These are phyloP conservation scores for Tribolium castaneum DNA, from an alignment of 1,140 invertebrate genomes.

Conservation along the genomic window DNA sequence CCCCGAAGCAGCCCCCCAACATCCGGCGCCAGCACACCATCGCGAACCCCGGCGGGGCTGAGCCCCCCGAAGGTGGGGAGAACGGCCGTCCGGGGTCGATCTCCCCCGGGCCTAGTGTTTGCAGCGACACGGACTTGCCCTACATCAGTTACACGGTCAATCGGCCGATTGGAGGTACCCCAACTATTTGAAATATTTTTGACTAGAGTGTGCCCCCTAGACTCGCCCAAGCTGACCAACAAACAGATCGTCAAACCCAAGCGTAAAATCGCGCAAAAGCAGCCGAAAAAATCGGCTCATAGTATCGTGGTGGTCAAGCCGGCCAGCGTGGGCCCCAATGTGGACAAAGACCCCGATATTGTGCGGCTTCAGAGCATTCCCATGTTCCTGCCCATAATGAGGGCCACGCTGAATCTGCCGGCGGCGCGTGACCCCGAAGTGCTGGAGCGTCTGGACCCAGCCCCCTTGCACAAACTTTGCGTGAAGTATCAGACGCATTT, in stretches of 20 bases:
- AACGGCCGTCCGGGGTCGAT: constrained; percentile 73
- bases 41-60: constrained; percentile 64
- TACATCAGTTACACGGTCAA: constrained; percentile 96
- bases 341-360: constrained; percentile 85
- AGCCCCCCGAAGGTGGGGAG: constrained; percentile 57
- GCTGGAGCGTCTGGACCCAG: constrained; percentile 80
- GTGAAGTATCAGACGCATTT: constrained; percentile 82
- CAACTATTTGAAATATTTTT: neutral
- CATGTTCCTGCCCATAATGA: constrained; percentile 92
- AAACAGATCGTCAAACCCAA: constrained; percentile 64
- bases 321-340: constrained; percentile 68
- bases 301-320: constrained; percentile 89
- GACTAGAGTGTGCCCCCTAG: constrained; percentile 56
- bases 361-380: constrained; percentile 84
- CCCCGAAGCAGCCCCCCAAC: constrained; percentile 57
- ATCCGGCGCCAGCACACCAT: constrained; percentile 70
- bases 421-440: constrained; percentile 89
- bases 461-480: constrained; percentile 72
- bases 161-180: constrained; percentile 83
- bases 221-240: constrained; percentile 81
- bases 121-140: constrained; percentile 89
- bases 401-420: constrained; percentile 87
- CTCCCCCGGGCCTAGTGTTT: constrained; percentile 87
- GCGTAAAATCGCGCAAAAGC: constrained; percentile 49
- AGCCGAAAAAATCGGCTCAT: constrained; percentile 62